Evolutionary conservation across 2,113 vertebrate genomes (phyloP).

Genomic region (Tetrax tetrax): DNA sequence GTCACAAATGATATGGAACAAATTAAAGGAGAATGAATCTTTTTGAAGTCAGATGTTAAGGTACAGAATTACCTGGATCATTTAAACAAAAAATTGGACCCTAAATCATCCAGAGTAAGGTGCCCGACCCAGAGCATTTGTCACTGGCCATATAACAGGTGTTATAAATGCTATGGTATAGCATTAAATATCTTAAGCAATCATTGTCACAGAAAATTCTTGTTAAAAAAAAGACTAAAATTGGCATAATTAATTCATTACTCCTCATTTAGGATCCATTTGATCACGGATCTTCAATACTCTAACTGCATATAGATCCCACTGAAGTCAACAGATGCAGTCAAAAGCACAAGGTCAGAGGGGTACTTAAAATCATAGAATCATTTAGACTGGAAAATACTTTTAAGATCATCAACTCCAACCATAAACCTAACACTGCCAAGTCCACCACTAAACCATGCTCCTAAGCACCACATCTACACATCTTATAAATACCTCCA

Average conservation of each 20-base stretch:
- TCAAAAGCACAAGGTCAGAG: background rate
- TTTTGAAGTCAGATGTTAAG: background rate
- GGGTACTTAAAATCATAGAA: too few species aligned
- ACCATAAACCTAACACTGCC: too few species aligned
- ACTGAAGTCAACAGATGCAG: background rate
- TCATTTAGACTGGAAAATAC: too few species aligned
- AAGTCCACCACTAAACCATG: too few species aligned
- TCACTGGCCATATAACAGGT: background rate
- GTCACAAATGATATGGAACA: background rate
- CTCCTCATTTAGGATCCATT: background rate
- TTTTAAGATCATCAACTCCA: too few species aligned
- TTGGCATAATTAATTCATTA: background rate
- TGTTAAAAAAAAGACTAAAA: background rate
- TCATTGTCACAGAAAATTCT: background rate
- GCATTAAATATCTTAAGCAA: background rate
- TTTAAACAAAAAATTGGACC: background rate
- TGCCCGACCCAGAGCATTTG: background rate
- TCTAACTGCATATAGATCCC: rapidly evolving
- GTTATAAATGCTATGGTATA: background rate
- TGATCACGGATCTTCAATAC: background rate
- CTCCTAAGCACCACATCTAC: too few species aligned
- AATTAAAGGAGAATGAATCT: background rate
- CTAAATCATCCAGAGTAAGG: background rate
- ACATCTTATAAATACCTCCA: too few species aligned
- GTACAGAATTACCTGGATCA: background rate